Percentiles rank a stretch among this genome's conserved stretches.
phyloP scores from a whole-genome alignment of 37 sponge, comb jelly and placozoan species.

The Hexactinellida sp. region DNA sequence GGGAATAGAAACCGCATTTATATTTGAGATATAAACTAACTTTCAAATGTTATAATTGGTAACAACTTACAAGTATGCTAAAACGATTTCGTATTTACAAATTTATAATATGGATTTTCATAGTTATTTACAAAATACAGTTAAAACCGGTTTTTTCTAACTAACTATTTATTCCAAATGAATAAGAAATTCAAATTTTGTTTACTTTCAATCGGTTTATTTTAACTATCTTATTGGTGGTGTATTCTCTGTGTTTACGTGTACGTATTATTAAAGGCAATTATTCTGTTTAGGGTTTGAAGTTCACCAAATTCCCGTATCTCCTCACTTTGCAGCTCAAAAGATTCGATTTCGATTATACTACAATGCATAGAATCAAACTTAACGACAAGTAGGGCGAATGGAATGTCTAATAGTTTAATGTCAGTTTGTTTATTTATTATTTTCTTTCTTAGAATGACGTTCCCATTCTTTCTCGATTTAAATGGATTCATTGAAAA shows the following conservation, averaged over 20 bases:
- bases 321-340: constrained; percentile 82
- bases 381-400: constrained; percentile 67
- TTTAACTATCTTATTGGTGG: neutral
- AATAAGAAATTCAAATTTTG: too few species aligned
- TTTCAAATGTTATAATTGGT: too few species aligned
- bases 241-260: neutral
- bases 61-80: too few species aligned
- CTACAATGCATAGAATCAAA: constrained; percentile 76
- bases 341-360: constrained; percentile 83
- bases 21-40: too few species aligned
- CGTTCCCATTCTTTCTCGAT: constrained; percentile 60
- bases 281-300: constrained; percentile 65
- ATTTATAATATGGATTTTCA: too few species aligned
- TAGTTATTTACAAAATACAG: too few species aligned
- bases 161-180: too few species aligned
- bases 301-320: constrained; percentile 75
- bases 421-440: neutral
- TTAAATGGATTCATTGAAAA: constrained; percentile 45
- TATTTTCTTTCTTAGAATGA: constrained; percentile 36
- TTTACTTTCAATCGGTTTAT: neutral
- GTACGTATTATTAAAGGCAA: neutral
- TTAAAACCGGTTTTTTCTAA: too few species aligned
- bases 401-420: too few species aligned
- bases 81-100: too few species aligned
- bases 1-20: too few species aligned